These are phyloP conservation scores for Pituophis catenifer DNA, from an alignment of 2,113 vertebrate genomes.

Conservation along the genomic window DNA sequence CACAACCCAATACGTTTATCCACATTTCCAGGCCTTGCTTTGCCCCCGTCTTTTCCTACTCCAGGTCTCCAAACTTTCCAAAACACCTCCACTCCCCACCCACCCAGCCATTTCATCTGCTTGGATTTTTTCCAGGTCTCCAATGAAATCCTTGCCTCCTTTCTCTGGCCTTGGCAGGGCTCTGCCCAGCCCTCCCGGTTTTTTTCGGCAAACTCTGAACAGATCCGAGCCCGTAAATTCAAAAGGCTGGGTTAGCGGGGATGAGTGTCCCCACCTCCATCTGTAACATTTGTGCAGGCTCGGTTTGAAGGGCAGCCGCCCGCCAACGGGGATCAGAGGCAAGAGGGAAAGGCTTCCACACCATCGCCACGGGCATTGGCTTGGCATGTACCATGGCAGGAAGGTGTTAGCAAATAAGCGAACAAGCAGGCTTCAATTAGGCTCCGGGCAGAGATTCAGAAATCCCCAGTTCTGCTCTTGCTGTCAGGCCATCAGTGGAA, in stretches of 20 bases:
- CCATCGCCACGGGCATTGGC: background rate
- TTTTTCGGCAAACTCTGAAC: constrained; percentile 55
- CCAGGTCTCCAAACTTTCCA: constrained; percentile 12
- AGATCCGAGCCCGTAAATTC: constrained; percentile 54
- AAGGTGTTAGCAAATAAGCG: constrained; percentile 45
- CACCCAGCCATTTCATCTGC: background rate
- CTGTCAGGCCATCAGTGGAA: constrained; percentile 67
- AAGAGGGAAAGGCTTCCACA: background rate
- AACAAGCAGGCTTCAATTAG: constrained; percentile 38
- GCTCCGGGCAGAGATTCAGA: constrained; percentile 58
- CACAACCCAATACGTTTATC: background rate
- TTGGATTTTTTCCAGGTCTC: constrained; percentile 60
- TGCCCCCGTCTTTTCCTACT: rapidly evolving
- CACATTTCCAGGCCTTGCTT: background rate
- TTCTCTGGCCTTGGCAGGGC: constrained; percentile 33
- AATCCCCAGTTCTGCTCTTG: constrained; percentile 50
- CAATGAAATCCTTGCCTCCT: constrained; percentile 22
- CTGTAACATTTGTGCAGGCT: background rate
- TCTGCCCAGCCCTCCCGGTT: constrained; percentile 36
- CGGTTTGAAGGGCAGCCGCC: background rate
- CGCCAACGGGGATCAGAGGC: background rate
- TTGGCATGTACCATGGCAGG: constrained; percentile 36
- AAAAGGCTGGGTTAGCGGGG: constrained; percentile 40
- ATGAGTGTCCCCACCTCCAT: background rate
- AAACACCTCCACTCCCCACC: background rate